phyloP scores from a whole-genome alignment of 2,797 vertebrate species.

The Pantherophis vulpinus region DNA sequence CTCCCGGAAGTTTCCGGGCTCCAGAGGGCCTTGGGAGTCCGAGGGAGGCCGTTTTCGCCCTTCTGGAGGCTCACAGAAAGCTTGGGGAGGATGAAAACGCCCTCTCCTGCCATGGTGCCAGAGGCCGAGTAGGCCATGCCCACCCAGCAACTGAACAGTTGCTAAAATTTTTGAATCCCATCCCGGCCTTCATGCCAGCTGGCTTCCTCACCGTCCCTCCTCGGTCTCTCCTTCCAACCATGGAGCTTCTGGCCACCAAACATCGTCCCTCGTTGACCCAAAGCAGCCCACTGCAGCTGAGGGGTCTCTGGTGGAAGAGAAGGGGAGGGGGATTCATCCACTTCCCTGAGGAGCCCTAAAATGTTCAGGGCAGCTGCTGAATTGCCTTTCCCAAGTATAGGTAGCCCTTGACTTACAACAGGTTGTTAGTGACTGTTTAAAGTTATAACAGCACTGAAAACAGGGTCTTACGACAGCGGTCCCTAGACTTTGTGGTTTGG shows the following conservation, averaged over 20 bases:
- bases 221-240: not conserved
- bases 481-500: not conserved
- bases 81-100: no score
- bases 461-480: rapidly evolving
- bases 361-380: not conserved
- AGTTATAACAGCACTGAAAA: no score
- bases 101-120: no score
- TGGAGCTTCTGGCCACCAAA: not conserved
- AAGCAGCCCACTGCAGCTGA: not conserved
- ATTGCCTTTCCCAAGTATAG: not conserved
- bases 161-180: no score
- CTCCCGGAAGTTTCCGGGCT: no score
- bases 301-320: not conserved
- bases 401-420: no score
- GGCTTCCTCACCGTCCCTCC: not conserved
- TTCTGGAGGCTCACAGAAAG: no score
- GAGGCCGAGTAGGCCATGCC: no score
- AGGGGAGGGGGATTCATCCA: not conserved
- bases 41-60: no score
- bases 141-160: no score
- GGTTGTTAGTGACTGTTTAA: not conserved
- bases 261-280: not conserved
- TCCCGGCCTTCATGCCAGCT: not conserved
- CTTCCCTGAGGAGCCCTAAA: not conserved
- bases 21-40: no score